These are phyloP conservation scores for Dicrurus megarhynchus DNA, from an alignment of 2,113 vertebrate genomes.

Conservation along the genomic window DNA sequence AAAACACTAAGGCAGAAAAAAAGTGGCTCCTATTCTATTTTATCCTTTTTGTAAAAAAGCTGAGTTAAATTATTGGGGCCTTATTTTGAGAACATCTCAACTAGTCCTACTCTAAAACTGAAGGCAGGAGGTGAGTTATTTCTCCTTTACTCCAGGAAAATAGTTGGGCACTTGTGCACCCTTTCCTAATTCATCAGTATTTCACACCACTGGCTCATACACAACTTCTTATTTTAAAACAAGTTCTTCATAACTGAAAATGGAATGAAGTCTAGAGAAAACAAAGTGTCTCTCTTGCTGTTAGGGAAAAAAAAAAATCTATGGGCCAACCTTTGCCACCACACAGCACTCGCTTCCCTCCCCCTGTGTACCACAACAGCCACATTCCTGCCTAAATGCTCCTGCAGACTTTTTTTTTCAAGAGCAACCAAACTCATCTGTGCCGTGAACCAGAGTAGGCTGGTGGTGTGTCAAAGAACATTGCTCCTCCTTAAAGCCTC, in stretches of 20 bases:
- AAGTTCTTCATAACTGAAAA: background rate
- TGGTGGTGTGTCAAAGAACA: background rate
- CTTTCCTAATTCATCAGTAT: background rate
- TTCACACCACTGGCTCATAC: background rate
- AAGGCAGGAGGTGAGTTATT: background rate
- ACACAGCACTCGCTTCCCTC: background rate
- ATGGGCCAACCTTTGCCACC: background rate
- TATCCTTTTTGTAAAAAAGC: background rate
- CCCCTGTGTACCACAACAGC: background rate
- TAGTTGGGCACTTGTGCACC: background rate
- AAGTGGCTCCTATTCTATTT: background rate
- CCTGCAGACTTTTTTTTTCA: background rate
- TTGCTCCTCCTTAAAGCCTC: fast-evolving
- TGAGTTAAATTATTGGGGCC: background rate
- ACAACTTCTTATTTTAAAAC: background rate
- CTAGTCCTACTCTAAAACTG: background rate
- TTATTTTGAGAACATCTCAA: background rate
- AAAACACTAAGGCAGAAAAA: background rate
- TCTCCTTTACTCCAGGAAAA: background rate
- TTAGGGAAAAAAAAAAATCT: background rate
- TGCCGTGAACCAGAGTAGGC: background rate
- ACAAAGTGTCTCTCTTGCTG: background rate
- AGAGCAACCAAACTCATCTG: background rate
- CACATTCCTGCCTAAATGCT: constrained; percentile 26
- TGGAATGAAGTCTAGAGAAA: background rate